Conservation (phyloP, 2,113 vertebrate species). For the Solenodon paradoxus region DNA sequence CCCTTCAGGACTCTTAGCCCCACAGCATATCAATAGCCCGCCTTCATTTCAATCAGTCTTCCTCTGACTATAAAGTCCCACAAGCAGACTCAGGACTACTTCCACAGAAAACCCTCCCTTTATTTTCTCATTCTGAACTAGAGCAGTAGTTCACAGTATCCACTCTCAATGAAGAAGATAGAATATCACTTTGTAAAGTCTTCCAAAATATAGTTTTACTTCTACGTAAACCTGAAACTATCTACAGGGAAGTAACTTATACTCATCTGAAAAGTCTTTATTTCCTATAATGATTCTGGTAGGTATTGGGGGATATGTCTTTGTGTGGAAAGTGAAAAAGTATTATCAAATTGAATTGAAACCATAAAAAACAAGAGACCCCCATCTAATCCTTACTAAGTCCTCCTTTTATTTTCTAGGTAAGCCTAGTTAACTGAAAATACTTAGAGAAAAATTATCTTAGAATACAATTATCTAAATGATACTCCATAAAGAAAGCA, state of each 20-base stretch:
- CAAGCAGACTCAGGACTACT: not conserved
- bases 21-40: not conserved
- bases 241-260: not conserved
- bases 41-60: not conserved
- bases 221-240: not conserved
- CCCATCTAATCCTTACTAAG: not conserved
- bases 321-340: not conserved
- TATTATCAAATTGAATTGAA: not conserved
- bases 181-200: not conserved
- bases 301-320: not conserved
- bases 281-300: not conserved
- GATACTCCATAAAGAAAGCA: not conserved
- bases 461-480: not conserved
- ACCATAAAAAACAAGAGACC: not conserved
- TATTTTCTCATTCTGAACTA: not conserved
- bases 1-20: not conserved
- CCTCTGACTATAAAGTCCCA: accelerated
- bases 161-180: not conserved
- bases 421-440: not conserved
- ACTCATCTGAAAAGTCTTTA: not conserved
- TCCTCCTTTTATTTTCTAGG: not conserved
- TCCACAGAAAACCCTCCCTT: not conserved
- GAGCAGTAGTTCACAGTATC: not conserved
- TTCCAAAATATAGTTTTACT: not conserved
- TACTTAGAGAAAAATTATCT: not conserved